These are phyloP conservation scores for Tupiocoris notatus DNA, from an alignment of 2,888 invertebrate species.

Conservation along the genomic window DNA sequence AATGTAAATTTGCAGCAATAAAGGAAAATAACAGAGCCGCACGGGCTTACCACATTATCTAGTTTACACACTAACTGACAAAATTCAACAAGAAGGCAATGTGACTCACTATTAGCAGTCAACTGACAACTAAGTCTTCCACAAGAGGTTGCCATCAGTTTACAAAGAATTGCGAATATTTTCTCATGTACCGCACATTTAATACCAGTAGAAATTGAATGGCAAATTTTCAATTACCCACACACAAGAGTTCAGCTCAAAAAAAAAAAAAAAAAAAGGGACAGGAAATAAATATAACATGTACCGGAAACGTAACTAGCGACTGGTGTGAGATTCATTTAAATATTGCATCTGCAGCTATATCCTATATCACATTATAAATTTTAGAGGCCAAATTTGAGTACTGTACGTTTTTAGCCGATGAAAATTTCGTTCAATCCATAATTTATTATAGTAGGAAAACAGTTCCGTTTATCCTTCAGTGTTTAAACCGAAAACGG, in stretches of 20 bases:
- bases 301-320: too few species aligned
- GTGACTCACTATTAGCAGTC: slow-evolving; percentile 47
- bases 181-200: background rate
- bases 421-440: too few species aligned
- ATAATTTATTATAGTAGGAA: too few species aligned
- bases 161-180: slow-evolving; percentile 34
- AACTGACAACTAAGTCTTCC: slow-evolving; percentile 47
- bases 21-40: slow-evolving; percentile 43
- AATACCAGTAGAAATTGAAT: background rate
- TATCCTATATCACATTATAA: too few species aligned
- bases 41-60: slow-evolving; percentile 43
- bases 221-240: background rate
- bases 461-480: too few species aligned
- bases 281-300: too few species aligned
- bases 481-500: too few species aligned
- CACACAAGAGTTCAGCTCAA: background rate
- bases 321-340: too few species aligned
- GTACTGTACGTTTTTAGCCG: too few species aligned
- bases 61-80: slow-evolving; percentile 47
- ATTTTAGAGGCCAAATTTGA: too few species aligned
- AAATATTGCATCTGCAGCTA: too few species aligned
- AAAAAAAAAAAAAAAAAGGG: background rate
- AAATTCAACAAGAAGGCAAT: slow-evolving; percentile 48
- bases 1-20: slow-evolving; percentile 16
- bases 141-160: slow-evolving; percentile 18